These are phyloP conservation scores for Drosophila arawakana DNA, from an alignment of 1,140 invertebrate species.

Conservation along the genomic window DNA sequence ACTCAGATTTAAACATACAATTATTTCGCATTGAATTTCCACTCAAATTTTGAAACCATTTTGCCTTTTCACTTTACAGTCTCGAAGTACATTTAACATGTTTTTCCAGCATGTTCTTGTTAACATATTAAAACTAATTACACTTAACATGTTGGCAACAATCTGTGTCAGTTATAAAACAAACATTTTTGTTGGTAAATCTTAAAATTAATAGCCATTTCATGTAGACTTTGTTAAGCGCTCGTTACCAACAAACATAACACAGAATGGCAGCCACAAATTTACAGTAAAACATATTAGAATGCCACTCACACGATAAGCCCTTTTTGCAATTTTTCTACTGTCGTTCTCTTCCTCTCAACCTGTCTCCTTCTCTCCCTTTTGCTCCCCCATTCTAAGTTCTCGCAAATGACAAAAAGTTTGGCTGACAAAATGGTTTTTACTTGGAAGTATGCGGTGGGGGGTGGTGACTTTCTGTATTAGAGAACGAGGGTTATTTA, in stretches of 20 bases:
- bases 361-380: not conserved
- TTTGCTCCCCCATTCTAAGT: not conserved
- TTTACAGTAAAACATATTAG: constrained; percentile 79
- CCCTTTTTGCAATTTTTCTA: constrained; percentile 50
- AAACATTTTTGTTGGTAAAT: constrained; percentile 52
- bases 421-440: constrained; percentile 58
- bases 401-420: constrained; percentile 44
- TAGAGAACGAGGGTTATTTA: constrained; percentile 52
- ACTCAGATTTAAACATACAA: no score
- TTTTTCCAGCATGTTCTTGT: not conserved
- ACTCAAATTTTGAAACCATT: not conserved
- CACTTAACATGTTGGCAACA: constrained; percentile 5
- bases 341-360: not conserved
- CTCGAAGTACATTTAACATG: not conserved
- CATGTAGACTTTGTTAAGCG: constrained; percentile 42
- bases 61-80: not conserved
- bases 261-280: constrained; percentile 41
- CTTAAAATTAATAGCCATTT: constrained; percentile 75
- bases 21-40: no score
- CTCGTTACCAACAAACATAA: constrained; percentile 30
- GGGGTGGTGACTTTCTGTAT: constrained; percentile 15
- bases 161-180: constrained; percentile 32
- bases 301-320: constrained; percentile 79
- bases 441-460: not conserved
- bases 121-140: constrained; percentile 18